Evolutionary conservation across 1,140 invertebrate genomes (phyloP), one percentile per base, ranked within the genome.

Genomic region (Hylyphantes graminicola): DNA sequence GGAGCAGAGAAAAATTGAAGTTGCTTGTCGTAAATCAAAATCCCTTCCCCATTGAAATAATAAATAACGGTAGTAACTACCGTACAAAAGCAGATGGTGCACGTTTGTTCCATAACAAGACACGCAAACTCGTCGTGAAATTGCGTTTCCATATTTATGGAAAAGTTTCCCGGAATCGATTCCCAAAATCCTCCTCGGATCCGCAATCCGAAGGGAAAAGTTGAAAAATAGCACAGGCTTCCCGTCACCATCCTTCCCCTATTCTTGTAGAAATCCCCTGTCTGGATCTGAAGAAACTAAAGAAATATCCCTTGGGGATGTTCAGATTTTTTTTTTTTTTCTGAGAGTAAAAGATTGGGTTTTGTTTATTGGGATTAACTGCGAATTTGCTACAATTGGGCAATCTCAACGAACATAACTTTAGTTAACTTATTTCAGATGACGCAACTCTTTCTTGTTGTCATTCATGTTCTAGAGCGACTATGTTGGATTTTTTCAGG

Each of bases 141-240:
- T 67, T 67, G 76, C 63, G 51, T 78, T 78, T 67, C 76, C 76
- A 78, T 78, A 78, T 78, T 78, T 78, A 78, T 78, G 76, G 76
- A 78, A 78, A 78, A 78, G 53, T 67, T 67, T 12, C 35, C 10
- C n/a, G 51, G 15, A 55, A 78, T 78, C 76, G 76, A 78, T 67
- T 78, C 63, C 17, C 21, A 63, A 51, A 48, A 11, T 51, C 12
- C 59, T 76, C 63, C 55, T 19, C 7, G 54, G 53, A 74, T 55
- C 12, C 53, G 8, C 55, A 57, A 57, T 74, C 35, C 35, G 35
- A 48, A 48, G 10, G 17, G 57, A 17, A 10, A 12, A 19, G 21
- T 63, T 76, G 74, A 76, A 76, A 76, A 76, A 76, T 76, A 63
- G 59, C 74, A 53, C 51, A 17, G 10, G 35, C n/a, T 74, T 74